These are phyloP conservation scores for Alectura lathami DNA, from an alignment of 2,113 vertebrate species.

Conservation along the genomic window DNA sequence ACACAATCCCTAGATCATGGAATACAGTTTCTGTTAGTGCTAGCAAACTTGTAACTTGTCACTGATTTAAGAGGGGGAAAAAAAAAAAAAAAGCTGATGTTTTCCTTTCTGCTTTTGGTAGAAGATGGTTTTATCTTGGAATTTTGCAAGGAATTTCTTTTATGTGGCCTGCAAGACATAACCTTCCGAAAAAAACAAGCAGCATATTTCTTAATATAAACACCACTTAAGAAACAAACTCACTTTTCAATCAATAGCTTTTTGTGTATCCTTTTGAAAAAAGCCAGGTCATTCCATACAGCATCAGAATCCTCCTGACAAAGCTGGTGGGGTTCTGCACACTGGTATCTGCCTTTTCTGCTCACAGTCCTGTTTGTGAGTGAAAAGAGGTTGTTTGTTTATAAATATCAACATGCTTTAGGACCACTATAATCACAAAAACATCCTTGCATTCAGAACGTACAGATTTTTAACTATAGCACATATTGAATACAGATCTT, in stretches of 20 bases:
- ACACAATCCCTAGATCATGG: conserved; percentile 84
- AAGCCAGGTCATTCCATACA: conserved; percentile 87
- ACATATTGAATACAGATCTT: neutral
- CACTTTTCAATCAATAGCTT: conserved; percentile 88
- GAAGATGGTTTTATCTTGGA: conserved; percentile 47
- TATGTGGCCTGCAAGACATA: conserved; percentile 25
- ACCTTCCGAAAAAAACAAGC: neutral
- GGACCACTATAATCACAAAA: conserved; percentile 6
- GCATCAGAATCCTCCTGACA: conserved; percentile 85
- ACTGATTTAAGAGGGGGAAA: conserved; percentile 63
- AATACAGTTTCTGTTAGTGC: conserved; percentile 77
- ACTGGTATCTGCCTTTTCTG: conserved; percentile 48
- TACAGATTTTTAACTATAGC: neutral
- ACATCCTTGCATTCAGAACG: neutral
- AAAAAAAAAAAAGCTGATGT: neutral
- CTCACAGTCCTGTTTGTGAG: conserved; percentile 70
- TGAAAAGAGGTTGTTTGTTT: neutral
- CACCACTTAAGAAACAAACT: conserved; percentile 66
- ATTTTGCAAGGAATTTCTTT: conserved; percentile 55
- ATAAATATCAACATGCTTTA: neutral
- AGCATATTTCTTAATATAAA: conserved; percentile 22
- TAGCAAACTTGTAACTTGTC: conserved; percentile 80
- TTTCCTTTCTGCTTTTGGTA: conserved; percentile 59
- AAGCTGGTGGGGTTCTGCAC: conserved; percentile 76
- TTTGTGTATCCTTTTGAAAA: conserved; percentile 84